A percentile compares a stretch with the other conserved stretches of the same genome.
Evolutionary conservation across 2,888 invertebrate genomes (phyloP).

Genomic region (Protonemura montana): DNA sequence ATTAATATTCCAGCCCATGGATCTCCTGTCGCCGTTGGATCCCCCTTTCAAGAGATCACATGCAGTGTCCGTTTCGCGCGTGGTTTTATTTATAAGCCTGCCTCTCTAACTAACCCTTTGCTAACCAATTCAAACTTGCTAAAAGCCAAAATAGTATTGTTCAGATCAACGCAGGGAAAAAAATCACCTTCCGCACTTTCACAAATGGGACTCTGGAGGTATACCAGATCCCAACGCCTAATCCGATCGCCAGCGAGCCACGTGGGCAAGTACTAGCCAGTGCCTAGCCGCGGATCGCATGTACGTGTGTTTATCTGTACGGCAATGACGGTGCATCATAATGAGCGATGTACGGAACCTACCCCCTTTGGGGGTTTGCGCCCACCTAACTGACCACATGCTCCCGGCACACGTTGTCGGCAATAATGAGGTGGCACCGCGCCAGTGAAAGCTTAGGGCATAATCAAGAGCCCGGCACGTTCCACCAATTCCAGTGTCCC

Average conservation of each 20-base stretch:
- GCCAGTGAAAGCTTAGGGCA: background rate
- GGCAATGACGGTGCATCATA: background rate
- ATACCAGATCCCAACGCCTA: background rate
- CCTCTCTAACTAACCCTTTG: background rate
- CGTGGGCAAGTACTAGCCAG: background rate
- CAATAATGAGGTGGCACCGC: background rate
- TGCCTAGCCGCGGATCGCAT: background rate
- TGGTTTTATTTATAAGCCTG: conserved; percentile 10
- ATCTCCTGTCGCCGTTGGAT: background rate
- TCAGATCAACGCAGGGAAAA: background rate
- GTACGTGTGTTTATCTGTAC: background rate
- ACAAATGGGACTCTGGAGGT: background rate
- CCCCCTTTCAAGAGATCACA: conserved; percentile 20
- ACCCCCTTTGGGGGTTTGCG: background rate
- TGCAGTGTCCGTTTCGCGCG: background rate
- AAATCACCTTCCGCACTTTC: conserved; percentile 36
- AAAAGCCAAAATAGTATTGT: background rate
- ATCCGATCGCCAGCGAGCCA: conserved; percentile 9
- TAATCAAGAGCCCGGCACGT: conserved; percentile 25
- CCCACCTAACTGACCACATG: background rate
- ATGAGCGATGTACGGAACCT: background rate
- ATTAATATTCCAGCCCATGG: background rate
- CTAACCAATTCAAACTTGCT: conserved; percentile 2
- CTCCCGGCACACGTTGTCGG: background rate
- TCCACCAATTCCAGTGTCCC: conserved; percentile 26